Percentiles rank a stretch among this genome's conserved stretches.
Conservation (phyloP, 2,113 vertebrate species). For the Falcunculus frontatus region DNA sequence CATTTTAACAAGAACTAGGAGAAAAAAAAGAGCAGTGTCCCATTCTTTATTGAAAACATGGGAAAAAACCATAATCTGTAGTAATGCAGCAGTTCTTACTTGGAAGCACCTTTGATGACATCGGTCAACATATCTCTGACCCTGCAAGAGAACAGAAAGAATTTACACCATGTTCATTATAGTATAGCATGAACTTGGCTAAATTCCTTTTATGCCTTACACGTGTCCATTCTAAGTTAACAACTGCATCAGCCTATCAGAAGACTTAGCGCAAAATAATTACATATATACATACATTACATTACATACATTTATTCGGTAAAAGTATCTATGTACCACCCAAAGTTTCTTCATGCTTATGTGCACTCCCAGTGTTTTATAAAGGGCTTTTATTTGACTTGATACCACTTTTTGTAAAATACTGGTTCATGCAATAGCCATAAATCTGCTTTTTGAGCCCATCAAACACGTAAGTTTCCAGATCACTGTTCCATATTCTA, state of each 20-base stretch:
- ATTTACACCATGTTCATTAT: neutral
- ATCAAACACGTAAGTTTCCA: neutral
- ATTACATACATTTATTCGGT: neutral
- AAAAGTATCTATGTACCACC: neutral
- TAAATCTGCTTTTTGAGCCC: neutral
- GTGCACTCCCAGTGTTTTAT: neutral
- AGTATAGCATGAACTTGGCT: neutral
- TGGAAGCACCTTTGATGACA: constrained; percentile 85
- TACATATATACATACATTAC: too few relatives aligned
- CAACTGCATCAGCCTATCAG: neutral
- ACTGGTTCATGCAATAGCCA: neutral
- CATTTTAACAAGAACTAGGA: neutral
- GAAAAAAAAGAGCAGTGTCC: neutral
- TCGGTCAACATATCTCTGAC: constrained; percentile 89
- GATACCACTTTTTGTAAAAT: neutral
- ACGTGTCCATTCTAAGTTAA: neutral
- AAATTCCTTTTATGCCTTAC: neutral
- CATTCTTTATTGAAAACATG: neutral
- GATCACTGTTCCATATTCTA: neutral
- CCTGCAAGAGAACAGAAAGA: constrained; percentile 71
- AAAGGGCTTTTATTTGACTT: neutral
- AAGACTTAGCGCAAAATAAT: neutral
- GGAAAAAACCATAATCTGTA: neutral
- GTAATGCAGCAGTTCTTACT: constrained; percentile 78
- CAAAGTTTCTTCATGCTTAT: neutral